phyloP scores from a whole-genome alignment of 2,888 invertebrate species.

The Chouioia cunea region DNA sequence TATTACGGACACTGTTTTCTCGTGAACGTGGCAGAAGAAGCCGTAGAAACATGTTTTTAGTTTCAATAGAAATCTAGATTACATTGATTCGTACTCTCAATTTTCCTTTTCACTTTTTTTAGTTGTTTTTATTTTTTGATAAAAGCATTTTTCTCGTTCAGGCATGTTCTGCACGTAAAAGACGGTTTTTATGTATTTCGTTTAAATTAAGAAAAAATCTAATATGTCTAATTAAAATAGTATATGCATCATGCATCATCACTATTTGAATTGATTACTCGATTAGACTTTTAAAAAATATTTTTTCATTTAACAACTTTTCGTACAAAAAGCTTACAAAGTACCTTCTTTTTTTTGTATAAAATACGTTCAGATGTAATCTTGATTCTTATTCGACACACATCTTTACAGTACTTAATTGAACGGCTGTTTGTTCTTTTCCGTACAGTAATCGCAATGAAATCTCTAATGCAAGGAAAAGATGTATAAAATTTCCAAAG shows the following conservation, averaged over 20 bases:
- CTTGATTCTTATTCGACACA: conserved; percentile 38
- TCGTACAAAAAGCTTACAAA: conserved; percentile 40
- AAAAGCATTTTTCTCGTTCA: conserved; percentile 25
- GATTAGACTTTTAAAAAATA: conserved; percentile 26
- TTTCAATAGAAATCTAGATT: conserved; percentile 56
- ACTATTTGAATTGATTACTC: conserved; percentile 23
- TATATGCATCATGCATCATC: conserved; percentile 6
- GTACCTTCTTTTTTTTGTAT: conserved; percentile 33
- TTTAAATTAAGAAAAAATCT: conserved; percentile 28
- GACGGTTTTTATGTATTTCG: conserved; percentile 28
- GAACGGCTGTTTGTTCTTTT: conserved; percentile 56
- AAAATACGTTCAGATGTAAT: conserved; percentile 40
- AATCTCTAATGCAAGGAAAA: conserved; percentile 57
- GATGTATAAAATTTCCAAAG: conserved; percentile 60
- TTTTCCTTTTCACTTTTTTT: too few relatives aligned
- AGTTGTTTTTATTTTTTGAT: conserved; percentile 4
- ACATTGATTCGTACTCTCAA: conserved; percentile 43
- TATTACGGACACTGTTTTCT: conserved; percentile 55
- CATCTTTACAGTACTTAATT: conserved; percentile 51
- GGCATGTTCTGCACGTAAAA: conserved; percentile 34
- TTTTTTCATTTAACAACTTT: conserved; percentile 22
- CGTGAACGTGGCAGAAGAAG: conserved; percentile 59
- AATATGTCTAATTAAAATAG: conserved; percentile 32
- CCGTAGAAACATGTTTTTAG: conserved; percentile 55
- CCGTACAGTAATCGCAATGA: conserved; percentile 59